Conservation (phyloP, 2,113 vertebrate species). For the Tympanuchus pallidicinctus region DNA sequence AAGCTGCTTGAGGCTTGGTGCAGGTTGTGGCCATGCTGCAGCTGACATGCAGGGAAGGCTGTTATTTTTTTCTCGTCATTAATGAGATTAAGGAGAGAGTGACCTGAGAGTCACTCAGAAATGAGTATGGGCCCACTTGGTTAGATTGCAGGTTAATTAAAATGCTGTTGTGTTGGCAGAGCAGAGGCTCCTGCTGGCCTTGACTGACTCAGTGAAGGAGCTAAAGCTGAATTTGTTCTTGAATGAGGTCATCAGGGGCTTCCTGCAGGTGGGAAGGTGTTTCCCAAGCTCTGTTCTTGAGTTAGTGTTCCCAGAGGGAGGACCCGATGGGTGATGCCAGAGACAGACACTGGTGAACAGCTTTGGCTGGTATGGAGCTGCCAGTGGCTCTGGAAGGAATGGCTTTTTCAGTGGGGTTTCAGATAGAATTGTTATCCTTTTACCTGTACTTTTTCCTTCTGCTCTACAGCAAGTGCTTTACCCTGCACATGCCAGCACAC, state of each 20-base stretch:
- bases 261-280: neutral
- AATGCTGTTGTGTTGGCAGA: neutral
- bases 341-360: neutral
- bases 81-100: neutral
- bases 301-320: too few relatives aligned
- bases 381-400: neutral
- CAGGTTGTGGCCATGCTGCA: fast-evolving
- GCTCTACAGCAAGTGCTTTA: neutral
- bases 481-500: neutral
- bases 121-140: neutral
- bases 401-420: neutral
- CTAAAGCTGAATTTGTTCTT: neutral
- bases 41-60: neutral
- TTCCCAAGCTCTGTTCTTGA: neutral
- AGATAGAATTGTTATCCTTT: neutral
- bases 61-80: neutral
- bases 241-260: neutral
- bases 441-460: neutral
- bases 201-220: neutral
- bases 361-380: neutral
- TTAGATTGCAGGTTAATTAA: neutral
- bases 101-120: neutral
- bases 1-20: neutral
- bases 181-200: neutral
- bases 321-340: neutral